Conservation (phyloP, 2,888 invertebrate species). For the Agonopterix subpropinquella region DNA sequence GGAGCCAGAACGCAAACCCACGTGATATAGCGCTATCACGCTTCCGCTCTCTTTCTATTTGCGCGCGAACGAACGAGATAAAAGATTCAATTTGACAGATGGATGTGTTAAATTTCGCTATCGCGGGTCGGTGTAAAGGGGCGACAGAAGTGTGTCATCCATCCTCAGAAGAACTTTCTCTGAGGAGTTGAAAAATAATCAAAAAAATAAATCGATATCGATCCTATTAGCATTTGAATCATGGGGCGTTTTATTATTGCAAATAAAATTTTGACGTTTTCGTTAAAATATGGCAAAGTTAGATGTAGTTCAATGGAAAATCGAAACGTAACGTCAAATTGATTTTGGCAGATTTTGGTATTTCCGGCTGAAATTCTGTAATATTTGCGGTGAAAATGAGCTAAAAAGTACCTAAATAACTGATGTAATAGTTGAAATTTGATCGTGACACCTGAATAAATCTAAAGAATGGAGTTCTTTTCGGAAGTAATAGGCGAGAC, state of each 20-base stretch:
- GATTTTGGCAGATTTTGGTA: not conserved
- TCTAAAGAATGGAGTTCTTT: slow-evolving; percentile 81
- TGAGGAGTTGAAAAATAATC: too few relatives aligned
- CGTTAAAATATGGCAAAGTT: not conserved
- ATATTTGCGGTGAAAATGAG: not conserved
- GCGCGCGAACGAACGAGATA: too few relatives aligned
- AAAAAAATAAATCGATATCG: too few relatives aligned
- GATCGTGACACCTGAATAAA: not conserved
- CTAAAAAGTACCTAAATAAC: not conserved
- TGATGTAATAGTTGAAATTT: slow-evolving; percentile 4
- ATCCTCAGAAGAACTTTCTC: too few relatives aligned
- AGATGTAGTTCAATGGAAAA: not conserved
- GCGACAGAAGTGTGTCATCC: too few relatives aligned
- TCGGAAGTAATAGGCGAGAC: slow-evolving; percentile 78
- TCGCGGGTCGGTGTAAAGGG: too few relatives aligned
- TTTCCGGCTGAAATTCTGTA: not conserved
- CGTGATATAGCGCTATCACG: too few relatives aligned
- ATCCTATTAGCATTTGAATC: not conserved
- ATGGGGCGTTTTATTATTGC: not conserved
- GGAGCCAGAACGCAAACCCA: too few relatives aligned
- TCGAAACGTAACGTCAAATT: not conserved
- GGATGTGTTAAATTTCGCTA: too few relatives aligned
- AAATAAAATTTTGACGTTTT: not conserved
- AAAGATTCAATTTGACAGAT: too few relatives aligned
- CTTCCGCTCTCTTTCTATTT: too few relatives aligned